These are phyloP conservation scores for Caenorhabditis auriculariae DNA, from an alignment of 2,888 invertebrate genomes.

Conservation along the genomic window DNA sequence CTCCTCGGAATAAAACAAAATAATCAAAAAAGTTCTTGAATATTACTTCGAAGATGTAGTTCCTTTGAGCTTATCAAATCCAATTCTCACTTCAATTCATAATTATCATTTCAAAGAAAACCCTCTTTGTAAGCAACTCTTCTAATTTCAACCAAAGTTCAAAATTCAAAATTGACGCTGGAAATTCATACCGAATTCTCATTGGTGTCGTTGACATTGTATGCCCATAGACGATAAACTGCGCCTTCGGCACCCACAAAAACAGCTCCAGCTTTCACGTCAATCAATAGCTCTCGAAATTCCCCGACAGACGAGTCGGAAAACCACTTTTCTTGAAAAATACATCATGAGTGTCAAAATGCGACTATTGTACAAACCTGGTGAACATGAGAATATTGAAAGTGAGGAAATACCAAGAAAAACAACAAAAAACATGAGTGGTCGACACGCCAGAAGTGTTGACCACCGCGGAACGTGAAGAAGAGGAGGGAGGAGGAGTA, in stretches of 20 bases:
- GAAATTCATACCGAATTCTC: conserved; percentile 44
- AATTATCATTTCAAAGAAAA: no score
- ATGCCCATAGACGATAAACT: conserved; percentile 60
- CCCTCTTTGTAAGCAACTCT: no score
- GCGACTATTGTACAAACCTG: no score
- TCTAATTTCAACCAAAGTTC: no score
- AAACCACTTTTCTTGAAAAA: conserved; percentile 59
- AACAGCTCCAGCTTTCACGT: conserved; percentile 54
- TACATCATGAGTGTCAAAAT: no score
- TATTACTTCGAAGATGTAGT: no score
- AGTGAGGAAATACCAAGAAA: conserved; percentile 1
- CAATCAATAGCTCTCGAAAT: conserved; percentile 56
- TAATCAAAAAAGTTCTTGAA: no score
- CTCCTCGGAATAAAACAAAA: background rate
- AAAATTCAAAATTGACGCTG: background rate
- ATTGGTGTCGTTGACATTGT: conserved; percentile 62
- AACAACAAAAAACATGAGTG: background rate
- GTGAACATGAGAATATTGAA: background rate
- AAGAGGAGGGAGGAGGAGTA: background rate
- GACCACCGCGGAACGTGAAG: background rate
- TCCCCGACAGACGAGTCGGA: conserved; percentile 41
- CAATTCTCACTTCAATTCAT: no score
- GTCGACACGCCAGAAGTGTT: background rate
- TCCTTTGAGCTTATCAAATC: no score
- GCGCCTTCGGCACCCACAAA: conserved; percentile 62